A percentile compares a stretch with the other conserved stretches of the same genome.
Conservation (phyloP, 2,113 vertebrate genomes). For the Crotophaga sulcirostris region DNA sequence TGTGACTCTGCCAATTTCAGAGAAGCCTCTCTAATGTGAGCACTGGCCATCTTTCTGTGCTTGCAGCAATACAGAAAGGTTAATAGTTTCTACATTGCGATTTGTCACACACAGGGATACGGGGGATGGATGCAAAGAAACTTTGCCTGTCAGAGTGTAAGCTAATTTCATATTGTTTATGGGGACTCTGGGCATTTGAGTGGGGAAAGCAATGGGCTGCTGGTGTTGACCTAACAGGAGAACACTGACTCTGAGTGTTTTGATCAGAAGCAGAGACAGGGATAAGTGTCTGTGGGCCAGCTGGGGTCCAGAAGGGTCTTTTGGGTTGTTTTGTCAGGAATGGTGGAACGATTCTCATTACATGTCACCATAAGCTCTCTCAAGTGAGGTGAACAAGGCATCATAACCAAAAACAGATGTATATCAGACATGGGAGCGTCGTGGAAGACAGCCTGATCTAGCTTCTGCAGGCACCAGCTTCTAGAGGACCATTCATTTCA, state of each 20-base stretch:
- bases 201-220: not conserved
- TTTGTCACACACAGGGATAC: not conserved
- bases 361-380: not conserved
- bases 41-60: not conserved
- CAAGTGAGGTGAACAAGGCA: not conserved
- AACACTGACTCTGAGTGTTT: not conserved
- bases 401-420: not conserved
- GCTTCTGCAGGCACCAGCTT: not conserved
- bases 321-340: not conserved
- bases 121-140: not conserved
- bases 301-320: not conserved
- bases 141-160: not conserved
- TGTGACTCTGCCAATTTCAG: not conserved
- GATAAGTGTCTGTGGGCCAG: not conserved
- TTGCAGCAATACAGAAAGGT: not conserved
- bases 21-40: not conserved
- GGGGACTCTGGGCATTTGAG: not conserved
- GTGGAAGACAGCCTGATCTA: not conserved
- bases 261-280: conserved; percentile 4
- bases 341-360: not conserved
- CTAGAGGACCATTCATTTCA: not conserved
- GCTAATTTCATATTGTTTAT: not conserved
- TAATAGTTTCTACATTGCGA: not conserved
- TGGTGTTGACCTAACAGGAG: not conserved
- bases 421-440: not conserved